These are phyloP conservation scores for Rousettus leschenaultii DNA, from an alignment of 2,113 vertebrate species.

Conservation along the genomic window DNA sequence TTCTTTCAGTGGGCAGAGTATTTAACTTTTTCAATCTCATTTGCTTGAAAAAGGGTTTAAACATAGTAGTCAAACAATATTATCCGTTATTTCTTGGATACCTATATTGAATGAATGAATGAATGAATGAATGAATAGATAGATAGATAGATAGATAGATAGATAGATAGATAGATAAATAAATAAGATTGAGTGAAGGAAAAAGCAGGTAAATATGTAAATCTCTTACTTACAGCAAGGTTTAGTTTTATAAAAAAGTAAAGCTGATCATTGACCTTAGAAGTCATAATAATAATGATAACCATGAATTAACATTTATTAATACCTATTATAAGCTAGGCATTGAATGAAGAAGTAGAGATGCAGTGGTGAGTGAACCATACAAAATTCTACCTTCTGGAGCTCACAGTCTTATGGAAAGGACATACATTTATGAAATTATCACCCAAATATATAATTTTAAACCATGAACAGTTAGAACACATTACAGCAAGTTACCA, in stretches of 20 bases:
- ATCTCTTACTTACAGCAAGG: background rate
- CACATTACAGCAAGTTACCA: background rate
- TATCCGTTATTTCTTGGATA: background rate
- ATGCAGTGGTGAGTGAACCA: background rate
- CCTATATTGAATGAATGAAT: background rate
- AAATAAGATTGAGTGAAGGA: background rate
- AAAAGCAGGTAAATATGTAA: background rate
- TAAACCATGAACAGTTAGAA: background rate
- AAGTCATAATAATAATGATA: background rate
- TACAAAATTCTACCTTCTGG: background rate
- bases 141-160: too few relatives aligned
- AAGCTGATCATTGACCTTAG: background rate
- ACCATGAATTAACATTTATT: background rate
- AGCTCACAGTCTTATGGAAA: background rate
- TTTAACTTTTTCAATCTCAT: background rate
- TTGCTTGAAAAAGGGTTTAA: background rate
- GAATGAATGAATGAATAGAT: too few relatives aligned
- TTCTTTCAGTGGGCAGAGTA: background rate
- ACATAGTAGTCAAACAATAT: background rate
- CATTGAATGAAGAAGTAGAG: background rate
- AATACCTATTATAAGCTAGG: background rate
- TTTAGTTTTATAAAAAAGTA: background rate
- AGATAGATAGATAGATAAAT: too few relatives aligned
- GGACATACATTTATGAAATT: background rate
- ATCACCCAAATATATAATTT: constrained; percentile 14